Evolutionary conservation across 2,888 invertebrate genomes (phyloP).

Genomic region (Heliconius ismenius): DNA sequence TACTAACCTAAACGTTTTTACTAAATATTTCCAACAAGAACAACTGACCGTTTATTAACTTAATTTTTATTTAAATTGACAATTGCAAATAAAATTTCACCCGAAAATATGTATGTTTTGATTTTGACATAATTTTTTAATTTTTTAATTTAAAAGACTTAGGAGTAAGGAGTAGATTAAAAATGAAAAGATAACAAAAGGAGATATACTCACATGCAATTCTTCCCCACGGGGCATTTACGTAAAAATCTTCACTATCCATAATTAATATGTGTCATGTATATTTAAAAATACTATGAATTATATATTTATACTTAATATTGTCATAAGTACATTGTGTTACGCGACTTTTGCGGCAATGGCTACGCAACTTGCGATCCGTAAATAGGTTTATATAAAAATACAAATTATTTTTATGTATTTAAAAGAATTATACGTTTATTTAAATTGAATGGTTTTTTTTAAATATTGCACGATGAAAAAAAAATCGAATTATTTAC

Average conservation of each 20-base stretch:
- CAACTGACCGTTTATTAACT: background rate
- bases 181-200: slow-evolving; percentile 5
- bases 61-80: background rate
- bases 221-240: slow-evolving; percentile 79
- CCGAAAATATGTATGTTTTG: background rate
- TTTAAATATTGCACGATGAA: background rate
- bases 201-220: slow-evolving; percentile 56
- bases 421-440: background rate
- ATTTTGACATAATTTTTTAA: slow-evolving; percentile 14
- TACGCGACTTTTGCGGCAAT: background rate
- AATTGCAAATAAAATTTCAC: background rate
- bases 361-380: background rate
- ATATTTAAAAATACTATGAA: background rate
- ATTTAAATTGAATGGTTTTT: background rate
- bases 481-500: background rate
- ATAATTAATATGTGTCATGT: slow-evolving; percentile 4
- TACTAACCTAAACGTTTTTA: background rate
- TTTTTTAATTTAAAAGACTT: no score
- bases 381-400: no score
- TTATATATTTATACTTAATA: background rate
- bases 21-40: background rate
- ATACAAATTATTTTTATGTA: background rate
- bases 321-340: background rate
- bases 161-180: slow-evolving; percentile 12
- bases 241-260: slow-evolving; percentile 58